Evolutionary conservation across 2,797 vertebrate genomes (phyloP).

Genomic region (Syncerus caffer): DNA sequence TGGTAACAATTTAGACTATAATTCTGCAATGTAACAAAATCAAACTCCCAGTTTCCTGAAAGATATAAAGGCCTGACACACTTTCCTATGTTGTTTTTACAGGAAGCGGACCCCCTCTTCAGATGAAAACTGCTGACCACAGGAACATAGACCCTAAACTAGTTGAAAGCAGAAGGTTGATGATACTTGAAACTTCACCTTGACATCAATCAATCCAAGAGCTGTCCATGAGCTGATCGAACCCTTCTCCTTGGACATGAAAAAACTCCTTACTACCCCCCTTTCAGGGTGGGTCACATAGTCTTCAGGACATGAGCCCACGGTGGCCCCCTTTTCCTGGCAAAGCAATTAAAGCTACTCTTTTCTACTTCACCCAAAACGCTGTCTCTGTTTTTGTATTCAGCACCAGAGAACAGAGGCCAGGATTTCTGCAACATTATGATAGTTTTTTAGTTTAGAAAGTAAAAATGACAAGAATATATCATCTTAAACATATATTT

Average conservation of each 20-base stretch:
- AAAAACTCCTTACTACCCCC: not conserved
- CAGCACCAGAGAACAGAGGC: not conserved
- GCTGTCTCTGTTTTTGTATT: not conserved
- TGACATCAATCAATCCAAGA: not conserved
- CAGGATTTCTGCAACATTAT: not conserved
- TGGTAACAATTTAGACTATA: not conserved
- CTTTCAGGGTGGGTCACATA: not conserved
- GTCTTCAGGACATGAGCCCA: not conserved
- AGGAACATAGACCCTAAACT: not conserved
- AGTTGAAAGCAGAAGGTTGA: not conserved
- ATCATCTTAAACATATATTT: not conserved
- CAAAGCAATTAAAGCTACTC: not conserved
- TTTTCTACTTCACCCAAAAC: not conserved
- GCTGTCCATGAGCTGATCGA: not conserved
- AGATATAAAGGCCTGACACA: not conserved
- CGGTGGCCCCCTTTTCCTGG: not conserved
- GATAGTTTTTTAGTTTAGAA: not conserved
- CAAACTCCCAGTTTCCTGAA: not conserved
- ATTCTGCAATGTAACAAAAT: not conserved
- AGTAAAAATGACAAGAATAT: not conserved
- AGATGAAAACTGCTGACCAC: not conserved
- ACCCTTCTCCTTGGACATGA: not conserved
- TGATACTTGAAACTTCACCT: not conserved
- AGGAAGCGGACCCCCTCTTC: fast-evolving
- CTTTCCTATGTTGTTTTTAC: not conserved